phyloP scores from a whole-genome alignment of 2,113 vertebrate genomes.

The Odocoileus hemionus region DNA sequence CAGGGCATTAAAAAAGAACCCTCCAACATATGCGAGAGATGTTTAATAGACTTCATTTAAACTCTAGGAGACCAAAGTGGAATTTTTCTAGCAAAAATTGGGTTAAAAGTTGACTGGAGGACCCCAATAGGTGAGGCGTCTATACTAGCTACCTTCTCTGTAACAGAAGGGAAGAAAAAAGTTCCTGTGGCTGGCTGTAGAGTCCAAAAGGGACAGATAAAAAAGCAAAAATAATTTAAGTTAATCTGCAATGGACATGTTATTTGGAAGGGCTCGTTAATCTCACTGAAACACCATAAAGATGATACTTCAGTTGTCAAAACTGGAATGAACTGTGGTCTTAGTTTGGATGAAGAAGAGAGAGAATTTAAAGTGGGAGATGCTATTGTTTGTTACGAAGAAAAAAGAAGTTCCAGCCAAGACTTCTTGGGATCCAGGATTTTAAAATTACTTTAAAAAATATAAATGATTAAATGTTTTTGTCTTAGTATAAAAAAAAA shows the following conservation, averaged over 20 bases:
- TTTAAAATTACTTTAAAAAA: too few relatives aligned
- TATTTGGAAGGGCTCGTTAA: conserved; percentile 87
- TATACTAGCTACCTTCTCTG: conserved; percentile 86
- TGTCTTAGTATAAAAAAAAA: too few relatives aligned
- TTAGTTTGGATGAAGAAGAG: too few relatives aligned
- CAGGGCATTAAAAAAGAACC: conserved; percentile 37
- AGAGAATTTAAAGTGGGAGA: too few relatives aligned
- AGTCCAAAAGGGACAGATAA: conserved; percentile 91
- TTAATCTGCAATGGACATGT: conserved; percentile 81
- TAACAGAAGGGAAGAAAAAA: conserved; percentile 91
- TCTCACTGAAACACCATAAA: too few relatives aligned
- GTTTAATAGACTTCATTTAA: conserved; percentile 56
- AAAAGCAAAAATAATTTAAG: conserved; percentile 87
- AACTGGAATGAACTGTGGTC: too few relatives aligned
- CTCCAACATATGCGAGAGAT: not conserved
- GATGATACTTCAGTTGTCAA: too few relatives aligned
- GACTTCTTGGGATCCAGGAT: too few relatives aligned
- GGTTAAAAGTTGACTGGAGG: too few relatives aligned
- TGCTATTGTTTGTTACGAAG: too few relatives aligned
- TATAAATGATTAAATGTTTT: too few relatives aligned
- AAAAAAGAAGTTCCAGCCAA: too few relatives aligned
- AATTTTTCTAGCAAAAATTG: conserved; percentile 36
- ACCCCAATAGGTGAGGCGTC: conserved; percentile 85
- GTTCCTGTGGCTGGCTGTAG: conserved; percentile 94
- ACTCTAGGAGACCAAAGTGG: conserved; percentile 46